Evolutionary conservation across 2,113 vertebrate species (phyloP), one percentile per base, ranked within the genome.

Genomic region (Cettia cetti): DNA sequence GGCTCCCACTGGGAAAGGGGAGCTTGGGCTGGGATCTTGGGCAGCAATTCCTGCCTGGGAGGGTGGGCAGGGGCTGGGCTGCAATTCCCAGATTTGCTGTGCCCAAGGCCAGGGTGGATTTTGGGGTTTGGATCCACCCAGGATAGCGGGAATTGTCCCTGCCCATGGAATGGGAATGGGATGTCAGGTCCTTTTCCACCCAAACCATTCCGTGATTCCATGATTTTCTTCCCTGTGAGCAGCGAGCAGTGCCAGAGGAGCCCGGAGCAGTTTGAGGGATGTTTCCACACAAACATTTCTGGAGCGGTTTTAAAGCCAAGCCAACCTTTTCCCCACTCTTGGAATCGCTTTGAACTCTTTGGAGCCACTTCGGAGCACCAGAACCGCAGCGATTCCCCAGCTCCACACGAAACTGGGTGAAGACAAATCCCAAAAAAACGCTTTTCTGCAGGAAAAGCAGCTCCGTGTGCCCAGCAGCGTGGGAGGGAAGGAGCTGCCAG

Each of bases 121-220:
- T 1, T 12, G 60, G 30, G 42, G 7, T 1, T 19, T 52, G 50
- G 60, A 64, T 28, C n/a, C 17, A 7, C 2, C 31, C 57, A 50
- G 42, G 22, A 8, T 0, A 1, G 2, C 2, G 35, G 37, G 15
- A 72, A 0, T 0, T 23, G 31, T 33, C 59, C 44, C 23, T 59
- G 27, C 3, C 8, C 13, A 6, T 45, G 56, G n/a, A 23, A 56
- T 18, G 14, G 11, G 40, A 39, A 11, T n/a, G n/a, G n/a, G n/a
- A 10, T 42, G 30, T 18, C 4, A 24, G 23, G 27, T 28, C 33
- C 23, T 2, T 44, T n/a, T 44, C 59, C 9, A 9, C 60, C 60
- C 37, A 5, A 44, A 18, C 0, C 30, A 9, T 39, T 52, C 68
- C 60, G 15, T 4, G 10, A 59, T 65, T 59, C 53, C 61, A 9